Evolutionary conservation across 2,888 invertebrate genomes (phyloP), one percentile per base, ranked within the genome.

Genomic region (Diogma glabrata): DNA sequence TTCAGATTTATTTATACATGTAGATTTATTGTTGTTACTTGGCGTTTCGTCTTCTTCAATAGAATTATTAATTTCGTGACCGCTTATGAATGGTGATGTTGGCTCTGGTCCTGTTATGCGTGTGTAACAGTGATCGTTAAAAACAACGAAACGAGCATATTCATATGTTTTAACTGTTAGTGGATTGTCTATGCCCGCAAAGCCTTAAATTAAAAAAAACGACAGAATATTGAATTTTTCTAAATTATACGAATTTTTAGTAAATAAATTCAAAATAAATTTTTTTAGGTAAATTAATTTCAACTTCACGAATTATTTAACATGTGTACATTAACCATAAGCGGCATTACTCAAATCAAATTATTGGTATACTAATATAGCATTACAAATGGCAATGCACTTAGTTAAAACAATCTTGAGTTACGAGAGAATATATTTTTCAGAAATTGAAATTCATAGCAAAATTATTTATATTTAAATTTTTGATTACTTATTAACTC

Each of bases 71-170:
- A 28, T 26, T 38, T 54, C 50, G n/a, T n/a, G n/a, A n/a, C n/a
- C n/a, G n/a, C n/a, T n/a, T n/a, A n/a, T n/a, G n/a, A n/a, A n/a
- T n/a, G 16, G 33, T n/a, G 50, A 38, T n/a, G 30, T 16, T 26
- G 17, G 33, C 30, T 46, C 12, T 24, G 83, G 80, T 52, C 83
- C 82, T 26, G 77, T 81, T 30, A 79, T 75, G 45, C 81, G 77
- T 43, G 87, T 87, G 58, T 88, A 88, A 63, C 87, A 87, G 63
- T 89, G 88, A 66, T 88, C 88, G 71, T 87, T 79, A 61, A 79
- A 78, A 58, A 84, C 79, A 4, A 84, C 60, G 51, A 61, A 61
- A 23, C 67, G 47, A 38, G 64, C 59, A 16, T 68, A 67, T 49
- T 69, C 67, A n/a, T 62, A 60, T 7, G 65, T 62, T 23, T 64